Evolutionary conservation across 2,888 invertebrate species (phyloP).

Genomic region (Drosophila austrosaltans): DNA sequence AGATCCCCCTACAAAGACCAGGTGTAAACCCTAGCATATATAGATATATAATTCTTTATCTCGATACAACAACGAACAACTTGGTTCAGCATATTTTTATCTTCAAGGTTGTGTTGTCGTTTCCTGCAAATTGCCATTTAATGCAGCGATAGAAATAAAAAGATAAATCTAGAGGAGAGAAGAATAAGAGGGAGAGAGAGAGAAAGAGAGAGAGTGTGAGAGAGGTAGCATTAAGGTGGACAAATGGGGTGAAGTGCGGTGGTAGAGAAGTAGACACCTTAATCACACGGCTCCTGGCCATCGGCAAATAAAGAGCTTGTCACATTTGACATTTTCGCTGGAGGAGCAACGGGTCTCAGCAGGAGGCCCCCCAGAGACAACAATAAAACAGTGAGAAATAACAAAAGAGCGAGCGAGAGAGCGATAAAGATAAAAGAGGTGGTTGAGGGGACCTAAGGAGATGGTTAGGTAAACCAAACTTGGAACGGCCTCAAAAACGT

Average conservation of each 20-base stretch:
- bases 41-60: no score
- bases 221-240: neutral
- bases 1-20: no score
- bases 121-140: no score
- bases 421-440: neutral
- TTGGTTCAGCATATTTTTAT: no score
- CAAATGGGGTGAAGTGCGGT: no score
- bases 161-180: no score
- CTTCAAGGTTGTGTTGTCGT: no score
- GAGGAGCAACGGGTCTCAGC: slow-evolving; percentile 28
- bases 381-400: neutral
- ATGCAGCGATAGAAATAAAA: no score
- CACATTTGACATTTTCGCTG: slow-evolving; percentile 46
- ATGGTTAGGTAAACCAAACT: slow-evolving; percentile 1
- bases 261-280: neutral
- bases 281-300: slow-evolving; percentile 9
- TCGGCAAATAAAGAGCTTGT: slow-evolving; percentile 30
- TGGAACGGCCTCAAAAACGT: slow-evolving; percentile 20
- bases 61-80: no score
- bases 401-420: neutral
- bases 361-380: slow-evolving; percentile 8
- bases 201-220: neutral
- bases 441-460: slow-evolving; percentile 6
- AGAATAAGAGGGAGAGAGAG: neutral
- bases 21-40: no score